Base-by-base conservation (phyloP, 2,888 invertebrate species). In the Leucophora obtusa region DNA sequence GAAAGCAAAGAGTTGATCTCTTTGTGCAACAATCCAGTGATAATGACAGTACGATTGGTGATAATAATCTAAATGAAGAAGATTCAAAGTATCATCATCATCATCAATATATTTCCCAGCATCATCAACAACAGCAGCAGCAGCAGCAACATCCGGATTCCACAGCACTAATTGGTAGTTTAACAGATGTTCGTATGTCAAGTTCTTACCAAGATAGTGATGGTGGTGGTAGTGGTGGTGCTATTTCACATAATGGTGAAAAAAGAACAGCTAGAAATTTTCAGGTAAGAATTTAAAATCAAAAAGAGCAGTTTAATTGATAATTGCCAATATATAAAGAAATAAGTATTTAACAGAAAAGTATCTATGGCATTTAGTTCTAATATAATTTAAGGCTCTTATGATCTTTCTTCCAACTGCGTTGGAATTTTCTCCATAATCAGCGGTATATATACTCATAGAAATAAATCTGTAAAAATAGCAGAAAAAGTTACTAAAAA, bases 61-160 rank as follows among this genome's bases (percentile, higher is more conserved):
- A 85, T 81, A 76, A 77, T 18, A 7, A 43, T 28, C 59, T 75
- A 28, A 81, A 72, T 63, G 80, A 74, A 43, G 82, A 83, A 38
- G 69, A 62, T 24, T 50, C 59, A 1, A 60, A 69, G 59, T 79
- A 78, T 38, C 79, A 83, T 17, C 84, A 83, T 18, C 83, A 83
- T 21, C 83, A 82, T 56, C 77, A 83, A 43, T 84, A 85, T 15
- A 82, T 85, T 58, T 80, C 78, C 59, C 83, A 83, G n/a, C 83
- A 83, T 24, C 83, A 83, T 58, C 84, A 83, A 47, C 82, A 83
- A 10, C 74, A 82, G 7, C 72, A 76, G 14, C 84, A 84, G 47
- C 86, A 85, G 79, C 89, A 89, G 83, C 89, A 89, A 84, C 89
- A 90, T 86, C 90, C 90, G 78, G 90, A 90, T 85, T 90, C 90